Percentiles rank a stretch among this genome's conserved stretches.
Conservation (phyloP, 2,888 invertebrate genomes). For the Rhimphoctona megacephalus region DNA sequence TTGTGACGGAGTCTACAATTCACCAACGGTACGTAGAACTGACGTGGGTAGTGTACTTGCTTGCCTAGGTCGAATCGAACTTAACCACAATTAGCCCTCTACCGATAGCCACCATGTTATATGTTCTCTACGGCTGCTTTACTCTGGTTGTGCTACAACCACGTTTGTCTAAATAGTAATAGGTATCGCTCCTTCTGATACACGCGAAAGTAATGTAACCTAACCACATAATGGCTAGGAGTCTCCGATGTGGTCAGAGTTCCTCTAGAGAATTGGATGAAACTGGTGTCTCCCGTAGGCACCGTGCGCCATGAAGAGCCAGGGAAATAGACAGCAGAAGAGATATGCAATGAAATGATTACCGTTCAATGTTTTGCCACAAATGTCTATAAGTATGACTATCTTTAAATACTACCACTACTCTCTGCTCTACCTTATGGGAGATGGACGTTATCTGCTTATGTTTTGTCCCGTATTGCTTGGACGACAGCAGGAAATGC, state of each 20-base stretch:
- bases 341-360: constrained; percentile 33
- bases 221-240: constrained; percentile 9
- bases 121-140: constrained; percentile 62
- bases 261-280: constrained; percentile 25
- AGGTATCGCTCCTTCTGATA: constrained; percentile 62
- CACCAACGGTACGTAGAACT: constrained; percentile 21
- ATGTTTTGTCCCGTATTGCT: neutral
- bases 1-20: constrained; percentile 34
- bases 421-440: neutral
- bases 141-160: constrained; percentile 74
- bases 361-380: constrained; percentile 28
- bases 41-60: constrained; percentile 8
- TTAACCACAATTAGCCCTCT: constrained; percentile 79
- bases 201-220: constrained; percentile 18
- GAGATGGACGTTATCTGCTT: neutral
- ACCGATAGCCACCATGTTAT: constrained; percentile 36
- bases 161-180: constrained; percentile 76
- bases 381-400: constrained; percentile 31
- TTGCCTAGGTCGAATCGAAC: constrained; percentile 76
- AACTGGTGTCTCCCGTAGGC: neutral
- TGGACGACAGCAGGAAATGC: neutral
- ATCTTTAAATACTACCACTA: neutral
- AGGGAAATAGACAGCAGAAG: neutral
- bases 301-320: constrained; percentile 1
- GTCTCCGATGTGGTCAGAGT: neutral